Conservation (phyloP, 2,797 vertebrate species). For the Lepus oiostolus region DNA sequence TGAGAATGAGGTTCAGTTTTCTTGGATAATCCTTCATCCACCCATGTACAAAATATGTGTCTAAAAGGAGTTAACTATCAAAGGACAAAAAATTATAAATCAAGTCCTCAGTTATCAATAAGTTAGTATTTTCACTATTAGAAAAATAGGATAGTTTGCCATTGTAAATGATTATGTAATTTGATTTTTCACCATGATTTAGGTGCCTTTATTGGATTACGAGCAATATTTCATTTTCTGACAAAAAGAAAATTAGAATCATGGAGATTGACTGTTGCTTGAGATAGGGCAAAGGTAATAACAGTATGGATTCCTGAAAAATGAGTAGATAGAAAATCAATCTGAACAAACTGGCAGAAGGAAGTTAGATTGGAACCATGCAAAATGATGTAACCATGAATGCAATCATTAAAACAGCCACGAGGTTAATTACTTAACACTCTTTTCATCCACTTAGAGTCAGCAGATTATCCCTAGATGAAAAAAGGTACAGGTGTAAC, state of each 20-base stretch:
- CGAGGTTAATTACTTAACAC: slow-evolving; percentile 66
- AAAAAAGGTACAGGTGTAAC: slow-evolving; percentile 38
- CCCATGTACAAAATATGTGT: neutral
- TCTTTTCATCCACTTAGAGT: slow-evolving; percentile 14
- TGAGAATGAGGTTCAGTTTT: neutral
- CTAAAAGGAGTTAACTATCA: slow-evolving; percentile 3
- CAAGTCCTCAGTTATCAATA: neutral
- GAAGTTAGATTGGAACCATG: slow-evolving; percentile 56
- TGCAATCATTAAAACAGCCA: slow-evolving; percentile 29
- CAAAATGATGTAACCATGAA: slow-evolving; percentile 40
- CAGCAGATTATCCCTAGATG: slow-evolving; percentile 67
- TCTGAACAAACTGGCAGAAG: slow-evolving; percentile 62
- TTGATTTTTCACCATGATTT: slow-evolving; percentile 44
- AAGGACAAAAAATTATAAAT: slow-evolving; percentile 51
- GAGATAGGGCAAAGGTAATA: slow-evolving; percentile 45
- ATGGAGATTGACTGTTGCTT: slow-evolving; percentile 49
- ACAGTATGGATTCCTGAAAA: slow-evolving; percentile 57
- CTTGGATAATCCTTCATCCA: neutral
- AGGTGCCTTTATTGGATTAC: slow-evolving; percentile 27
- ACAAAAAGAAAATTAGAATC: slow-evolving; percentile 72
- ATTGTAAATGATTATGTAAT: slow-evolving; percentile 39
- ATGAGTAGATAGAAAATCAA: slow-evolving; percentile 59
- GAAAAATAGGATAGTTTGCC: slow-evolving; percentile 48
- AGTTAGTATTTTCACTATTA: slow-evolving; percentile 48
- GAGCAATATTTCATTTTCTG: slow-evolving; percentile 67